A percentile compares a stretch with the other conserved stretches of the same genome.
Evolutionary conservation across 1,140 invertebrate species (phyloP).

Genomic region (Daktulosphaira vitifoliae): DNA sequence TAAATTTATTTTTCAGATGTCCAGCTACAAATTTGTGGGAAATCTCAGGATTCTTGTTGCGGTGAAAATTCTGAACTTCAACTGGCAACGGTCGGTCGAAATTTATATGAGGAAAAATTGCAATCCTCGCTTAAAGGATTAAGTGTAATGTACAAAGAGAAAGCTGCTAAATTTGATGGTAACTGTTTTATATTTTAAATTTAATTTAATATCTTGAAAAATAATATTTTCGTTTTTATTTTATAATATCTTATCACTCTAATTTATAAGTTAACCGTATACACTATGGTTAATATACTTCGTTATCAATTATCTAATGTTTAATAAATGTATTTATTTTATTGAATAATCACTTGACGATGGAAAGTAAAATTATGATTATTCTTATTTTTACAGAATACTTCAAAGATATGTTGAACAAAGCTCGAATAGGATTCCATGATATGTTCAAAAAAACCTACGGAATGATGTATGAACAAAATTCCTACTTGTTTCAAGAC

Average conservation of each 20-base stretch:
- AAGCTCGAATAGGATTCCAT: conserved; percentile 78
- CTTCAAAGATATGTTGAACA: conserved; percentile 72
- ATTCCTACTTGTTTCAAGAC: conserved; percentile 83
- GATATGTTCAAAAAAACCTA: conserved; percentile 92
- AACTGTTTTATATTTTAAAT: background rate
- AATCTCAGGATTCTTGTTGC: conserved; percentile 16
- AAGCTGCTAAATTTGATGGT: conserved; percentile 23
- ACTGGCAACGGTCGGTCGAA: background rate
- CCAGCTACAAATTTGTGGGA: conserved; percentile 4
- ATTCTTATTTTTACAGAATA: conserved; percentile 56
- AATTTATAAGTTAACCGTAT: too few relatives aligned
- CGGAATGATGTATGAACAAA: conserved; percentile 88
- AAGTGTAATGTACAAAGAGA: conserved; percentile 26
- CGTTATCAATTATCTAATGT: too few relatives aligned
- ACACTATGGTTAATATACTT: too few relatives aligned
- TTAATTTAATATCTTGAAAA: too few relatives aligned
- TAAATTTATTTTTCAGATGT: background rate
- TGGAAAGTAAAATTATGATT: background rate
- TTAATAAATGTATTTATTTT: too few relatives aligned
- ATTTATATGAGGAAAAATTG: conserved; percentile 18
- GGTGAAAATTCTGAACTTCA: conserved; percentile 12
- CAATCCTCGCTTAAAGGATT: conserved; percentile 7
- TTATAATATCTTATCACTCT: background rate
- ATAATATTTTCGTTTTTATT: background rate
- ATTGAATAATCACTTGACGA: too few relatives aligned